Evolutionary conservation across 2,797 vertebrate genomes (phyloP).

Genomic region (Pseudomugil tenellus): DNA sequence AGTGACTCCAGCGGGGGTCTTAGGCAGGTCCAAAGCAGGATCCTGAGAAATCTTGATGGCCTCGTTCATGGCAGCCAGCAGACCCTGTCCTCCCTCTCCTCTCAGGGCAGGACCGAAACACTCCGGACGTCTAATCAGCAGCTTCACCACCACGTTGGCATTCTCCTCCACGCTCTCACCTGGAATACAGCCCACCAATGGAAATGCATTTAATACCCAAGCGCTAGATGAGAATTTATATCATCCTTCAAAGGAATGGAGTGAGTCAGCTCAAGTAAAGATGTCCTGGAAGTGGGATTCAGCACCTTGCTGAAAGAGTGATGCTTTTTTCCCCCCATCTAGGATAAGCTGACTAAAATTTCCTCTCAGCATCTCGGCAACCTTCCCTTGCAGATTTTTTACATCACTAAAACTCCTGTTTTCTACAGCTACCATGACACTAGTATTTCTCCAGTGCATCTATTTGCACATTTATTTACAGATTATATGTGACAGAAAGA

Average conservation of each 20-base stretch:
- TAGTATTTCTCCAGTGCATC: neutral
- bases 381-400: slow-evolving; percentile 3
- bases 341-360: slow-evolving; percentile 21
- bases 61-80: slow-evolving; percentile 92
- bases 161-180: slow-evolving; percentile 99
- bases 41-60: slow-evolving; percentile 96
- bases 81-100: slow-evolving; percentile 95
- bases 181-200: slow-evolving; percentile 53
- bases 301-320: neutral
- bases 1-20: slow-evolving; percentile 74
- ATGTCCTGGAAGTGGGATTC: slow-evolving; percentile 8
- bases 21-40: slow-evolving; percentile 90
- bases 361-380: slow-evolving; percentile 18
- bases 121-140: slow-evolving; percentile 95
- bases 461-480: slow-evolving; percentile 1
- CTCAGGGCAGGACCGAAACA: slow-evolving; percentile 97
- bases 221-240: neutral
- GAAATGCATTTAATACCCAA: neutral
- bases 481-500: neutral
- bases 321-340: slow-evolving; percentile 2
- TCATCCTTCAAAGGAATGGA: neutral
- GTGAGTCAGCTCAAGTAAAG: slow-evolving; percentile 1
- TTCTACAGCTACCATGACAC: neutral
- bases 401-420: slow-evolving; percentile 2
- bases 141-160: slow-evolving; percentile 97